Evolutionary conservation across 2,113 vertebrate genomes (phyloP), one percentile per base, ranked within the genome.

Genomic region (Apus apus): DNA sequence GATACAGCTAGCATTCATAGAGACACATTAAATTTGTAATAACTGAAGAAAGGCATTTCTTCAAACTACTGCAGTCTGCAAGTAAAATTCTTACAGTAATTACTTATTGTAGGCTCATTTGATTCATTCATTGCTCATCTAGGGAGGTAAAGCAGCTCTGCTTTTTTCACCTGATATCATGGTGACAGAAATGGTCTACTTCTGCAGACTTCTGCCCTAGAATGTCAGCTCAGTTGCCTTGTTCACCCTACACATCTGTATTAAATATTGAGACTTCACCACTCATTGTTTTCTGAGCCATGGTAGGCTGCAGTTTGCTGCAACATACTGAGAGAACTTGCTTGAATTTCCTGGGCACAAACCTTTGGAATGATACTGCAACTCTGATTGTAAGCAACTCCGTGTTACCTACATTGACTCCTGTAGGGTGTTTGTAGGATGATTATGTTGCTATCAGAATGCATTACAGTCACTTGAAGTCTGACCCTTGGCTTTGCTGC

Each of bases 381-480:
- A 5, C 9, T 72, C 13, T 36, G 40, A 32, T 38, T 53, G 32
- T 58, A 9, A 32, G 32, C 26, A 29, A 6, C 20, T 64, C 19
- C 4, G 7, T 48, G 30, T 74, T 84, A 26, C 62, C 50, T 75
- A 10, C 22, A 13, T 45, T 60, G 29, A 22, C 23, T 76, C 15
- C 46, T 51, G 20, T 2, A 23, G 1, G 1, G 5, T 30, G 14
- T 25, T 81, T 50, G 13, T 2, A 23, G 1, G 1, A 4, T 30
- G 14, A 20, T 81, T 50, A 11, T 8, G 16, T 66, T 61, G 7
- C 11, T 43, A 72, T 45, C 43, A 76, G 27, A 67, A 85, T 23
- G 25, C 85, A 50, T 61, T 88, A 26, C 23, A 6, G 19, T 54
- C 7, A 1, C 11, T 67, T 70, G 60, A 80, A 57, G 84, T 89